These are phyloP conservation scores for Leptinotarsa tumamoca DNA, from an alignment of 2,888 invertebrate genomes.

Conservation along the genomic window DNA sequence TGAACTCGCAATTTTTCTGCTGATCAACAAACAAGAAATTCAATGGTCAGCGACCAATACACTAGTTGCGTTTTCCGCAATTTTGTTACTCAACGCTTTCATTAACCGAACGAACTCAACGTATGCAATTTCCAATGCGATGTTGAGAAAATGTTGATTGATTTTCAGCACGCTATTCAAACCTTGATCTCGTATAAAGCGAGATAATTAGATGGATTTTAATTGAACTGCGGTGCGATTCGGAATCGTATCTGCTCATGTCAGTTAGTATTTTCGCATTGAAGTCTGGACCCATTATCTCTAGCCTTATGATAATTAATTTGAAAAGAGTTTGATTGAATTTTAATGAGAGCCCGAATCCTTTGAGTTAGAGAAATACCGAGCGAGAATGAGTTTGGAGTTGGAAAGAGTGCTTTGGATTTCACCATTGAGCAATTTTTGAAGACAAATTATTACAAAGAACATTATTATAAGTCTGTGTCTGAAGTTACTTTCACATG, in stretches of 20 bases:
- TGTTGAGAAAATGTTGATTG: background rate
- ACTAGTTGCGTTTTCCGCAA: background rate
- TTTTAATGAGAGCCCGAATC: constrained; percentile 15
- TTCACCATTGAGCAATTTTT: background rate
- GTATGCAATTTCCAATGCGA: background rate
- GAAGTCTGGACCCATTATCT: constrained; percentile 38
- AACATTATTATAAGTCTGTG: too few species aligned
- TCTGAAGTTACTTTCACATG: too few species aligned
- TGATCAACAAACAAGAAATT: background rate
- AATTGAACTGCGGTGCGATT: constrained; percentile 44
- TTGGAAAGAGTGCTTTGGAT: background rate
- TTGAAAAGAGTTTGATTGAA: constrained; percentile 42
- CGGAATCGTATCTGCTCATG: constrained; percentile 46
- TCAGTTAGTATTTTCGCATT: constrained; percentile 47
- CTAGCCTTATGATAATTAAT: constrained; percentile 43
- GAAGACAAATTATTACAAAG: too few species aligned
- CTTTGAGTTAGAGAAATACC: background rate
- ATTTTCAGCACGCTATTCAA: constrained; percentile 10
- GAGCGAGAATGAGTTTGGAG: background rate
- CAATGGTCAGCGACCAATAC: background rate
- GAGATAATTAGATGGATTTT: constrained; percentile 46
- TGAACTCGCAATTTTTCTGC: too few species aligned
- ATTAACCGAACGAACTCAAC: background rate
- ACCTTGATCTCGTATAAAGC: constrained; percentile 27
- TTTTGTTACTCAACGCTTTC: background rate